Base-by-base conservation (phyloP, 2,113 vertebrate species). In the Xenopus borealis region DNA sequence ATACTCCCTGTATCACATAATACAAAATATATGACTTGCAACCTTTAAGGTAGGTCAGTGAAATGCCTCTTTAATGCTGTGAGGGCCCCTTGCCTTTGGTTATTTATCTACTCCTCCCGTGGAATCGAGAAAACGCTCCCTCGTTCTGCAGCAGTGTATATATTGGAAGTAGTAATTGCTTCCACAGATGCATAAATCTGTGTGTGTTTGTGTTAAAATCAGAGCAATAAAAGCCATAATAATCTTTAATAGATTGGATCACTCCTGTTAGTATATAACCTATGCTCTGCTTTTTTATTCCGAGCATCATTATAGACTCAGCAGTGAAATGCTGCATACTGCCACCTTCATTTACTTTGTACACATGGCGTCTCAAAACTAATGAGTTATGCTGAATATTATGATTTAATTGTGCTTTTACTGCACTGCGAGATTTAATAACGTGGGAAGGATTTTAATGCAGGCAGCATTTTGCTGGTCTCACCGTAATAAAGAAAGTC, bases 351-450 rank as follows among this genome's bases (percentile, higher is more conserved):
- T 84, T 82, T 69, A 72, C 72, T 87, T 83, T 84, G 84, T 88
- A 86, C 81, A 80, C 82, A 85, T 84, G 76, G 71, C 82, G 75
- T 86, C 75, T 67, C 82, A 76, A 88, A 87, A 85, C 78, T 88
- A 87, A 88, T 88, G 82, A 90, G 81, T 89, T 89, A 89, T 86
- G 88, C 81, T 87, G 79, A 85, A 83, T 89, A 89, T 92, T 89
- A 86, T 84, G 88, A 87, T 86, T 83, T 89, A 90, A 89, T 88
- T 89, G 79, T 90, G 84, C 82, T 87, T 90, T 89, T 89, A 88
- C 85, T 80, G 86, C 78, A 82, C 78, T 85, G 82, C 88, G 83
- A 85, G 87, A 88, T 90, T 91, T 91, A 85, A 85, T 89, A 89
- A 89, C 88, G 85, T 89, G 82, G 89, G 81, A 88, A 87, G 83